phyloP scores from a whole-genome alignment of 2,113 vertebrate species.

The Ictalurus furcatus region DNA sequence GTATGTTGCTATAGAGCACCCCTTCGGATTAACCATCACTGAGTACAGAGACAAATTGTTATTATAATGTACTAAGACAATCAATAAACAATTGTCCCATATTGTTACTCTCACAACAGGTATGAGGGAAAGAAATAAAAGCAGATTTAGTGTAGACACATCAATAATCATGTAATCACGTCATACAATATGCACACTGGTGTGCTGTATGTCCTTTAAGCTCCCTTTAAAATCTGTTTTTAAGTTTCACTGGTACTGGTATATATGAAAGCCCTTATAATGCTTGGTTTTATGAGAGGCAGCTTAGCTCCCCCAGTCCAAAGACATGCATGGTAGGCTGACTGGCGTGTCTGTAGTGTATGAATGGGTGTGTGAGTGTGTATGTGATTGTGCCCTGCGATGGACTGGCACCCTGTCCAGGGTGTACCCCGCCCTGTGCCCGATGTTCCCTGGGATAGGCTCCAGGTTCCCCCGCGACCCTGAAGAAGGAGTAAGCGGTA shows the following conservation, averaged over 20 bases:
- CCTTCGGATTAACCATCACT: neutral
- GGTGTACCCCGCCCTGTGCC: no score
- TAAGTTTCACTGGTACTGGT: conserved; percentile 38
- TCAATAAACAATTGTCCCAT: neutral
- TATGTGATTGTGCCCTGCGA: no score
- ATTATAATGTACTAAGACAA: conserved; percentile 30
- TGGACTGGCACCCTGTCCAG: no score
- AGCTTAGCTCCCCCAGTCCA: neutral
- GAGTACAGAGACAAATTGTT: neutral
- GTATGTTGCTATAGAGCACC: conserved; percentile 40
- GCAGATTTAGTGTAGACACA: neutral
- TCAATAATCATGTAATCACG: neutral
- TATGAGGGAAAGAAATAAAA: neutral
- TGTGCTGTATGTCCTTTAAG: neutral
- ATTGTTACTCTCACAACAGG: neutral
- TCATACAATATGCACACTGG: neutral
- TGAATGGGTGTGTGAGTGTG: no score
- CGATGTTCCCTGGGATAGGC: no score
- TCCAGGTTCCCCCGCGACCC: no score
- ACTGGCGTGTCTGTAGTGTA: no score
- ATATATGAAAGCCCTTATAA: conserved; percentile 17
- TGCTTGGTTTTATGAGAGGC: conserved; percentile 28
- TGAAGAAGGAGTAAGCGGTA: no score
- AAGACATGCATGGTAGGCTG: no score
- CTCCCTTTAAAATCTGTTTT: conserved; percentile 29